A percentile compares a stretch with the other conserved stretches of the same genome.
Evolutionary conservation across 1,140 invertebrate species (phyloP).

Genomic region (Saxidomus purpurata): DNA sequence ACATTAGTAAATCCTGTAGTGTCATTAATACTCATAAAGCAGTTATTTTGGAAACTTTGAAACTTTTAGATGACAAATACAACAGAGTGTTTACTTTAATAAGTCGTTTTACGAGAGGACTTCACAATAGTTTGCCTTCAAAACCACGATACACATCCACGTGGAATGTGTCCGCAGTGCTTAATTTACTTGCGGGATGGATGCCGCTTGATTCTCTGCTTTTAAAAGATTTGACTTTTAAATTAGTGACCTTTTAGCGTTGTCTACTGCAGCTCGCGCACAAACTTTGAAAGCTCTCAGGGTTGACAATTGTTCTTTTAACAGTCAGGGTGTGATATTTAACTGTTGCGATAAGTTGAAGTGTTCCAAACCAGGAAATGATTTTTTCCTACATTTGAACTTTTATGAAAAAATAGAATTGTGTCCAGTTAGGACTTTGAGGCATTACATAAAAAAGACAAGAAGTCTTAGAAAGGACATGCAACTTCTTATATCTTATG

Average conservation of each 20-base stretch:
- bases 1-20: background rate
- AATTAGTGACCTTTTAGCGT: background rate
- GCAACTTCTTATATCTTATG: no score
- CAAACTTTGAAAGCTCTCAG: background rate
- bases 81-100: background rate
- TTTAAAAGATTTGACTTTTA: conserved; percentile 9
- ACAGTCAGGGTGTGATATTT: no score
- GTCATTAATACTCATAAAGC: background rate
- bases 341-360: no score
- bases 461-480: no score
- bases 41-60: background rate
- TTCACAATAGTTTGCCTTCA: background rate
- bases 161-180: background rate
- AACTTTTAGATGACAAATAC: background rate
- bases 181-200: background rate
- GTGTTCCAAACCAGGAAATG: no score
- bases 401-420: no score
- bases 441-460: no score
- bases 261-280: background rate
- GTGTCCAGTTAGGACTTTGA: no score
- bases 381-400: no score
- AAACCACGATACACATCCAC: background rate
- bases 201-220: background rate
- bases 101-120: background rate
- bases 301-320: no score